A percentile compares a stretch with the other conserved stretches of the same genome.
phyloP scores from a whole-genome alignment of 2,113 vertebrate species.

The Galeopterus variegatus region DNA sequence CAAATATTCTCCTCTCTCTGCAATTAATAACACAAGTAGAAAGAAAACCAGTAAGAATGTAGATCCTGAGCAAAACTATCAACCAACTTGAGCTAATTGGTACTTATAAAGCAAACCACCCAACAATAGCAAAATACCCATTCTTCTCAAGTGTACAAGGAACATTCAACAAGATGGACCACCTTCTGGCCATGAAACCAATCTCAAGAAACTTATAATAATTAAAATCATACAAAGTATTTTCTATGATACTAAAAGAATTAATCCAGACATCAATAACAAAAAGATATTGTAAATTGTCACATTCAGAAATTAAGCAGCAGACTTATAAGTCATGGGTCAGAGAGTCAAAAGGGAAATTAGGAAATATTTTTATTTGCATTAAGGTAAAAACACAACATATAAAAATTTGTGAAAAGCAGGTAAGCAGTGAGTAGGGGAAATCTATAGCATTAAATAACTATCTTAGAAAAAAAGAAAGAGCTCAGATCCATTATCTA shows the following conservation, averaged over 20 bases:
- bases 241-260: background rate
- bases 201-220: background rate
- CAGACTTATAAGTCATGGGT: background rate
- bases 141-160: background rate
- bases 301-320: background rate
- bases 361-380: background rate
- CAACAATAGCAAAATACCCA: background rate
- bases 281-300: background rate
- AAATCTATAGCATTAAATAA: background rate
- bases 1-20: background rate
- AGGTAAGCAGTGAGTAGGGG: background rate
- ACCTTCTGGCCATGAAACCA: background rate
- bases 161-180: background rate
- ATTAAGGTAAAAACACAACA: background rate
- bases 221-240: background rate
- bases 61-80: background rate
- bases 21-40: constrained; percentile 1
- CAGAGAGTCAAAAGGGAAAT: background rate
- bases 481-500: background rate
- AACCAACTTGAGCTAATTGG: background rate
- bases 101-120: background rate
- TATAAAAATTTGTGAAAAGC: background rate
- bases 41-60: background rate
- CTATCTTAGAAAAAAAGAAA: background rate
- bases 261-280: background rate